A percentile compares a stretch with the other conserved stretches of the same genome.
Conservation (phyloP, 2,113 vertebrate species). For the Dolichotis patagonum region DNA sequence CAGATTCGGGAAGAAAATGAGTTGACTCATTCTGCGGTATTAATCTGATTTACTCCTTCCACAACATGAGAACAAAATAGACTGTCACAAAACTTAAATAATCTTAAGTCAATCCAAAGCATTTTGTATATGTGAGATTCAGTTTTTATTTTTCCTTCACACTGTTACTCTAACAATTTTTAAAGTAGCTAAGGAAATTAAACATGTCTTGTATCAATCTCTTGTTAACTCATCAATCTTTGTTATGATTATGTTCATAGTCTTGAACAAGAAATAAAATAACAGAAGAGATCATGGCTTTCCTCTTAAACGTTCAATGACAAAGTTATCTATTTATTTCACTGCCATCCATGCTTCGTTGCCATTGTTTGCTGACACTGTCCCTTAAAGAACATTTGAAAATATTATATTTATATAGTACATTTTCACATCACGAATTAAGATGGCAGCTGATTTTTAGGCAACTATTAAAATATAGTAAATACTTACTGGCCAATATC, state of each 20-base stretch:
- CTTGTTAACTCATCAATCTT: not conserved
- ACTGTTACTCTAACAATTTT: not conserved
- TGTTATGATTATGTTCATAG: not conserved
- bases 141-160: not conserved
- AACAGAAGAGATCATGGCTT: rapidly evolving
- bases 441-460: not conserved
- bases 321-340: not conserved
- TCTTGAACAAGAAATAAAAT: not conserved
- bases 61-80: not conserved
- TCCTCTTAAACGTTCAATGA: not conserved
- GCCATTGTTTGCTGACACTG: not conserved
- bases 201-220: not conserved
- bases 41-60: not conserved
- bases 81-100: not conserved
- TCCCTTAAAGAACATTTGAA: not conserved
- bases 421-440: not conserved
- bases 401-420: not conserved
- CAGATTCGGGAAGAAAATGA: not conserved
- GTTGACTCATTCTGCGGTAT: not conserved
- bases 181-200: not conserved
- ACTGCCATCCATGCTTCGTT: not conserved
- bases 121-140: not conserved
- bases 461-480: too few species aligned
- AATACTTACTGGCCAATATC: not conserved
- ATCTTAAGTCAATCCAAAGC: not conserved